A percentile compares a stretch with the other conserved stretches of the same genome.
Conservation (phyloP, 2,113 vertebrate genomes). For the Turdus rufiventris region DNA sequence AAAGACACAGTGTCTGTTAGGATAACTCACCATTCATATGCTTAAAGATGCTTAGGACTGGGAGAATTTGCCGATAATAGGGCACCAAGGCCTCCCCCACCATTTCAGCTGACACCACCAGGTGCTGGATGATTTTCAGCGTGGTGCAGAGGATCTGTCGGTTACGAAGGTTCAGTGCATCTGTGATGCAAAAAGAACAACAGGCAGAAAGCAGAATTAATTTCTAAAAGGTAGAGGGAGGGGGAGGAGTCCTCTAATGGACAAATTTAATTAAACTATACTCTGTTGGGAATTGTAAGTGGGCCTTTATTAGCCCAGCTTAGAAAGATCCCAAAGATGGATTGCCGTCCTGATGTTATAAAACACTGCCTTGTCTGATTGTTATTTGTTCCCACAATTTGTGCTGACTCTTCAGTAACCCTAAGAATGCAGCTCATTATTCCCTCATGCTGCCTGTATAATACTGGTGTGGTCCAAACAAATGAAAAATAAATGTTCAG, state of each 20-base stretch:
- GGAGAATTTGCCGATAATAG: constrained; percentile 92
- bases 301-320: constrained; percentile 53
- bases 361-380: constrained; percentile 66
- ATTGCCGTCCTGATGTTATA: constrained; percentile 51
- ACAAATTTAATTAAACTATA: constrained; percentile 63
- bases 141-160: constrained; percentile 88
- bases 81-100: constrained; percentile 90
- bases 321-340: constrained; percentile 65
- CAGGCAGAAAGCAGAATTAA: constrained; percentile 47
- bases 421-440: constrained; percentile 61
- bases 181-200: constrained; percentile 66
- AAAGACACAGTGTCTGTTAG: neutral
- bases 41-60: constrained; percentile 95
- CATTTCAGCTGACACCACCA: constrained; percentile 87
- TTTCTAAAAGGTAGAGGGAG: constrained; percentile 27
- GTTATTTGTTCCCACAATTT: constrained; percentile 68
- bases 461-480: constrained; percentile 7
- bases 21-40: constrained; percentile 86
- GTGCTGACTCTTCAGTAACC: constrained; percentile 59
- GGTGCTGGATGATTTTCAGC: constrained; percentile 90
- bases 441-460: constrained; percentile 40
- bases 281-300: constrained; percentile 55
- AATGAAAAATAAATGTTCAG: constrained; percentile 37
- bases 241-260: constrained; percentile 10
- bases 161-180: constrained; percentile 91